Percentiles rank a stretch among this genome's conserved stretches.
phyloP scores from a whole-genome alignment of 2,113 vertebrate species.

The Cyprinus carpio region DNA sequence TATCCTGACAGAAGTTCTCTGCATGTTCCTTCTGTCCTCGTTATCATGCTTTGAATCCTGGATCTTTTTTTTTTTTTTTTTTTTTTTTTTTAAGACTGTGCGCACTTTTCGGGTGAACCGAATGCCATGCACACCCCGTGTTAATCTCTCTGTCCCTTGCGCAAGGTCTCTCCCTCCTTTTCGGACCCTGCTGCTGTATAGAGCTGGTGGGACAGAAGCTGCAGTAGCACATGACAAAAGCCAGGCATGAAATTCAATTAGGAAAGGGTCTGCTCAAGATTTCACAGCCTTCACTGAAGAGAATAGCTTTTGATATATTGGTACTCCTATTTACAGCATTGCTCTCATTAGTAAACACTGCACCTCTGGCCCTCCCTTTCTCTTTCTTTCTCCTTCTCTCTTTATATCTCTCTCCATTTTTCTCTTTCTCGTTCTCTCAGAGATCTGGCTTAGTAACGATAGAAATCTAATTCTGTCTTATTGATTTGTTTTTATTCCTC shows the following conservation, averaged over 20 bases:
- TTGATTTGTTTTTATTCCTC: neutral
- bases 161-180: slow-evolving; percentile 41
- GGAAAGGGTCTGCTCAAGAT: slow-evolving; percentile 92
- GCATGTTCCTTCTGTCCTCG: neutral
- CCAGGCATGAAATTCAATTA: slow-evolving; percentile 98
- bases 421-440: slow-evolving; percentile 13
- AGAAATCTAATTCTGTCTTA: neutral
- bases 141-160: slow-evolving; percentile 18
- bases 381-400: slow-evolving; percentile 36
- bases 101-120: neutral
- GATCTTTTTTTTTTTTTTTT: neutral
- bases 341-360: slow-evolving; percentile 56
- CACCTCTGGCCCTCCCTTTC: slow-evolving; percentile 50
- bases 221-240: slow-evolving; percentile 77
- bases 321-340: slow-evolving; percentile 64
- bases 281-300: slow-evolving; percentile 90
- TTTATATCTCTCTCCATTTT: slow-evolving; percentile 34
- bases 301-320: slow-evolving; percentile 80
- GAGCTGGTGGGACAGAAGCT: slow-evolving; percentile 83
- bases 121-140: slow-evolving; percentile 31
- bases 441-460: neutral
- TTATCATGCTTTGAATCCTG: neutral
- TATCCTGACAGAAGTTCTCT: neutral
- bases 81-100: neutral
- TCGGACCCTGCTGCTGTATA: slow-evolving; percentile 48